phyloP scores from a whole-genome alignment of 1,140 invertebrate genomes.

The Heliothis virescens region DNA sequence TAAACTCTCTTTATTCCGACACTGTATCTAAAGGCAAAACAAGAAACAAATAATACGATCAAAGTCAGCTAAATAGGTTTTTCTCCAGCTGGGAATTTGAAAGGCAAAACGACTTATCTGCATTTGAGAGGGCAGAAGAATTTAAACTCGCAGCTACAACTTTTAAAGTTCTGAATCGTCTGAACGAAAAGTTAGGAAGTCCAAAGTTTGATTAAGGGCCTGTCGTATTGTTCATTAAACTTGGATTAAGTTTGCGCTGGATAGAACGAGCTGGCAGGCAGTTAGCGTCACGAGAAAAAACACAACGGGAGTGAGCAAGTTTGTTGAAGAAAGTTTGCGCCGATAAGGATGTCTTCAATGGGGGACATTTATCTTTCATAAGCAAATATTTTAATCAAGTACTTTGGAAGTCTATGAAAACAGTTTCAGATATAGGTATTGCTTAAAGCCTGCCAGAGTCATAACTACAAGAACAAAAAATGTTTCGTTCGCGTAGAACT shows the following conservation, averaged over 20 bases:
- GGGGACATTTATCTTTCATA: conserved; percentile 54
- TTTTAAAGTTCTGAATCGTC: conserved; percentile 58
- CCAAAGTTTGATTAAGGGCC: conserved; percentile 87
- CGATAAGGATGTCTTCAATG: conserved; percentile 63
- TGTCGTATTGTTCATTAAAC: conserved; percentile 87
- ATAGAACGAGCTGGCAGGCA: conserved; percentile 79
- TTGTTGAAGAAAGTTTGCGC: conserved; percentile 61
- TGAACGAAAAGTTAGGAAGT: conserved; percentile 67
- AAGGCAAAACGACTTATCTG: conserved; percentile 55
- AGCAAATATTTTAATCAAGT: conserved; percentile 55
- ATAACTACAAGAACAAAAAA: not conserved
- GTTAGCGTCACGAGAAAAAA: conserved; percentile 77
- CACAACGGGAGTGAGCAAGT: conserved; percentile 56
- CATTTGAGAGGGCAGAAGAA: conserved; percentile 41
- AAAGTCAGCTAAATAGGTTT: conserved; percentile 84
- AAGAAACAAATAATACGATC: conserved; percentile 85
- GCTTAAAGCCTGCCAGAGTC: not conserved
- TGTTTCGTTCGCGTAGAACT: not conserved
- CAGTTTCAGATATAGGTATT: not conserved
- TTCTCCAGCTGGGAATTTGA: conserved; percentile 64
- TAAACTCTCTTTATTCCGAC: conserved; percentile 39
- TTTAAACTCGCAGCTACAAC: conserved; percentile 43
- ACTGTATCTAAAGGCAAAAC: conserved; percentile 63
- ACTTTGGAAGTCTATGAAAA: conserved; percentile 11
- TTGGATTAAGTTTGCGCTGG: conserved; percentile 86